These are phyloP conservation scores for Ptychoptera contaminata DNA, from an alignment of 2,888 invertebrate species.

Conservation along the genomic window DNA sequence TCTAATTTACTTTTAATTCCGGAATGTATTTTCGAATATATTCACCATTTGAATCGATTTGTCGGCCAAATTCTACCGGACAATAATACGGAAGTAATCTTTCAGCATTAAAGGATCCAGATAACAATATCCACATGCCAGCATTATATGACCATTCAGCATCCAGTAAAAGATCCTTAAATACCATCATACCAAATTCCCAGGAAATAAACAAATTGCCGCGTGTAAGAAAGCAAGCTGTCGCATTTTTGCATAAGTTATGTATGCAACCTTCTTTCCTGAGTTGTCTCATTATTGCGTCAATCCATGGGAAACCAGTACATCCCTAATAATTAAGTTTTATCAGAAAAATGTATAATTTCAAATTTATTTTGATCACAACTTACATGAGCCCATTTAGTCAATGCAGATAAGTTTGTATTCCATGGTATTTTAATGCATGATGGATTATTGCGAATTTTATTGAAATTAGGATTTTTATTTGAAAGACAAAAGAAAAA, in stretches of 20 bases:
- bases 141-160: conserved; percentile 82
- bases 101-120: conserved; percentile 74
- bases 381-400: neutral
- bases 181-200: conserved; percentile 76
- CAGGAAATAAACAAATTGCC: conserved; percentile 69
- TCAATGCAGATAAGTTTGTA: neutral
- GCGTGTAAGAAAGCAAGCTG: conserved; percentile 74
- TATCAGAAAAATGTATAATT: neutral
- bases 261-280: conserved; percentile 83
- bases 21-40: conserved; percentile 51
- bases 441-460: too few species aligned
- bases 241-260: conserved; percentile 73
- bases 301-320: conserved; percentile 78
- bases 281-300: conserved; percentile 73
- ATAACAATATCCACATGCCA: conserved; percentile 83
- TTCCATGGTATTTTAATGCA: too few species aligned
- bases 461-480: too few species aligned
- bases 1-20: conserved; percentile 12
- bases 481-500: too few species aligned
- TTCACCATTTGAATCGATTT: conserved; percentile 75
- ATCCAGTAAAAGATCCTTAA: conserved; percentile 66
- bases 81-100: conserved; percentile 78
- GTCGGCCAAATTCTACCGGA: conserved; percentile 65
- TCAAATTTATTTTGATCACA: neutral
- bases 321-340: conserved; percentile 23